A percentile compares a stretch with the other conserved stretches of the same genome.
phyloP scores from a whole-genome alignment of 1,140 invertebrate genomes.

The Dermatophagoides farinae region DNA sequence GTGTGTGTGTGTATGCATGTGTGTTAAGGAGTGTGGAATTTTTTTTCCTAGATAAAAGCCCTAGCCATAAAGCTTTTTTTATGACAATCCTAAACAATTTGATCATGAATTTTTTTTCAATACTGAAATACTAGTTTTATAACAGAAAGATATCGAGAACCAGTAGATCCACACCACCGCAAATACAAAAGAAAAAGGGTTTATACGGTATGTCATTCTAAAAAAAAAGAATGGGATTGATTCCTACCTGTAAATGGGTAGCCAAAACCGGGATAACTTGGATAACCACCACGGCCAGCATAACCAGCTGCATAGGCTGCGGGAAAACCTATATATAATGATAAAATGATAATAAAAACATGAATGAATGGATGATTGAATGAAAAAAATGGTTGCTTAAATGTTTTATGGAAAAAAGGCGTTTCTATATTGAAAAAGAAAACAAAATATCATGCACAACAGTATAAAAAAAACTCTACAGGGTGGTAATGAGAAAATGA shows the following conservation, averaged over 20 bases:
- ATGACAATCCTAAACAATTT: too few species aligned
- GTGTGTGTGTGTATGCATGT: background rate
- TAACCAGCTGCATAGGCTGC: slow-evolving; percentile 66
- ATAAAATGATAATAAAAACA: slow-evolving; percentile 28
- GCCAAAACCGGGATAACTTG: slow-evolving; percentile 86
- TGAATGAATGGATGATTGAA: background rate
- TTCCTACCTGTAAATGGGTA: slow-evolving; percentile 89
- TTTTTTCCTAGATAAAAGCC: too few species aligned
- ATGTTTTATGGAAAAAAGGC: slow-evolving; percentile 25
- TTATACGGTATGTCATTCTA: too few species aligned
- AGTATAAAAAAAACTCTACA: background rate
- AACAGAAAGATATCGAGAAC: too few species aligned
- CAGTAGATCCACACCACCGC: too few species aligned
- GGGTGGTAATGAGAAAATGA: too few species aligned
- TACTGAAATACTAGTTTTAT: too few species aligned
- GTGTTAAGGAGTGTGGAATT: background rate
- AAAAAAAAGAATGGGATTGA: slow-evolving; percentile 11
- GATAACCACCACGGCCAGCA: slow-evolving; percentile 76
- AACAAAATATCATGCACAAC: background rate
- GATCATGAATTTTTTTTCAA: too few species aligned
- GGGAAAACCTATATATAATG: slow-evolving; percentile 54
- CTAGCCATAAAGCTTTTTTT: too few species aligned
- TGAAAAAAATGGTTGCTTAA: background rate
- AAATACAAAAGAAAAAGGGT: too few species aligned
- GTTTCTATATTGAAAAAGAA: background rate